These are phyloP conservation scores for Semicossyphus pulcher DNA, from an alignment of 2,113 vertebrate species.

Conservation along the genomic window DNA sequence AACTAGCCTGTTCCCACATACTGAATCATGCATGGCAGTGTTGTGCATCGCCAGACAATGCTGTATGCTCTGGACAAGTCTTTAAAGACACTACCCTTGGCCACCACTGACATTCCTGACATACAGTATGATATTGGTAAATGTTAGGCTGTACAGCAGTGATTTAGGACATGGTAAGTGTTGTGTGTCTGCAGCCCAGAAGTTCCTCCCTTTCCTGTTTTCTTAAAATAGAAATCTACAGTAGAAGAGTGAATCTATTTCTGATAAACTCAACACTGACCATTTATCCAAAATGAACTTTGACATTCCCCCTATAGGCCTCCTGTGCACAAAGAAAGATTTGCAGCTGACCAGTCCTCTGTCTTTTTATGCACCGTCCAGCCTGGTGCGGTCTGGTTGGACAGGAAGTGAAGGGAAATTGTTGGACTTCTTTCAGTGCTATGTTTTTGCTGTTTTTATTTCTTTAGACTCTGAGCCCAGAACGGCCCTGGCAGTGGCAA, in stretches of 20 bases:
- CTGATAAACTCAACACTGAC: background rate
- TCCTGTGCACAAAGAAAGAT: background rate
- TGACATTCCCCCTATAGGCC: too few relatives aligned
- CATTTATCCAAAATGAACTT: background rate
- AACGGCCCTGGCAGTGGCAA: background rate
- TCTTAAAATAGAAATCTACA: background rate
- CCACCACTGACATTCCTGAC: too few relatives aligned
- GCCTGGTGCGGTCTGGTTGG: background rate
- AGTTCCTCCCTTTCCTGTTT: background rate
- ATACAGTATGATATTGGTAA: background rate
- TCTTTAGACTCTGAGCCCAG: too few relatives aligned
- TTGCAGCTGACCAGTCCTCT: background rate
- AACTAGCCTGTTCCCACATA: too few relatives aligned
- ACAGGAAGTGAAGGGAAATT: constrained; percentile 1
- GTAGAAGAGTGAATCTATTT: background rate
- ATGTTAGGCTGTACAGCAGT: background rate
- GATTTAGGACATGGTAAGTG: too few relatives aligned
- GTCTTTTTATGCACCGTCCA: background rate
- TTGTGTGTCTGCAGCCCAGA: background rate
- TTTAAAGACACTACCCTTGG: too few relatives aligned
- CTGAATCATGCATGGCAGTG: too few relatives aligned
- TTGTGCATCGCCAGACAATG: too few relatives aligned
- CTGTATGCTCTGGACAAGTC: too few relatives aligned
- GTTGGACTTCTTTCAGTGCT: background rate
- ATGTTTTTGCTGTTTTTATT: background rate